Evolutionary conservation across 2,797 vertebrate genomes (phyloP).

Genomic region (Eulemur albifrons): DNA sequence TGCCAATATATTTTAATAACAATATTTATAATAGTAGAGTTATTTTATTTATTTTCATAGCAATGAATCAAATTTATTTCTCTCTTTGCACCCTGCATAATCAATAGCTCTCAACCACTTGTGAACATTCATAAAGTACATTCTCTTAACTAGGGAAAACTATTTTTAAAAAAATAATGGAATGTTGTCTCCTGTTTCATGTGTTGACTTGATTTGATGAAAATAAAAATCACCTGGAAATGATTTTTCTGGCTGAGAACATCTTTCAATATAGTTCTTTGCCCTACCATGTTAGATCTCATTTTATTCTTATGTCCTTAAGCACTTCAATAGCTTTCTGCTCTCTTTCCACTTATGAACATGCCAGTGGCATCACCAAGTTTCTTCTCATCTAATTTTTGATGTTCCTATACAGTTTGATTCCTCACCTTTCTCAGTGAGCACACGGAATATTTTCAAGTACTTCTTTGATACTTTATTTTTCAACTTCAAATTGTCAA

Average conservation of each 20-base stretch:
- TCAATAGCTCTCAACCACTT: not conserved
- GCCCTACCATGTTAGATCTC: not conserved
- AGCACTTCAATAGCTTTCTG: not conserved
- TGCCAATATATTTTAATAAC: not conserved
- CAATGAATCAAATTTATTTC: not conserved
- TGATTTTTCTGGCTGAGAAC: not conserved
- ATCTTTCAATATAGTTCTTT: not conserved
- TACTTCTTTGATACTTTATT: not conserved
- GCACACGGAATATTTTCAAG: not conserved
- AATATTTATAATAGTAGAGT: not conserved
- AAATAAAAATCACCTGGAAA: slow-evolving; percentile 9
- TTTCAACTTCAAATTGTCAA: not conserved
- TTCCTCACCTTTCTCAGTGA: not conserved
- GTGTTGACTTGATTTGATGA: not conserved
- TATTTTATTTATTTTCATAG: not conserved
- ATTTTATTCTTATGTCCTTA: slow-evolving; percentile 33
- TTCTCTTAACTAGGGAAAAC: not conserved
- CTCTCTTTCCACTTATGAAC: slow-evolving; percentile 22
- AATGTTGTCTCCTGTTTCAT: not conserved
- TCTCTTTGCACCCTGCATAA: not conserved
- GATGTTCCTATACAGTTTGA: not conserved
- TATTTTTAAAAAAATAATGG: not conserved
- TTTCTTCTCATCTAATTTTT: slow-evolving; percentile 27
- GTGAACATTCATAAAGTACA: not conserved
- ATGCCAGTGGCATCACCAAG: not conserved